Percentiles rank a stretch among this genome's conserved stretches.
Evolutionary conservation across 2,888 invertebrate species (phyloP).

Genomic region (Coremacera marginata): DNA sequence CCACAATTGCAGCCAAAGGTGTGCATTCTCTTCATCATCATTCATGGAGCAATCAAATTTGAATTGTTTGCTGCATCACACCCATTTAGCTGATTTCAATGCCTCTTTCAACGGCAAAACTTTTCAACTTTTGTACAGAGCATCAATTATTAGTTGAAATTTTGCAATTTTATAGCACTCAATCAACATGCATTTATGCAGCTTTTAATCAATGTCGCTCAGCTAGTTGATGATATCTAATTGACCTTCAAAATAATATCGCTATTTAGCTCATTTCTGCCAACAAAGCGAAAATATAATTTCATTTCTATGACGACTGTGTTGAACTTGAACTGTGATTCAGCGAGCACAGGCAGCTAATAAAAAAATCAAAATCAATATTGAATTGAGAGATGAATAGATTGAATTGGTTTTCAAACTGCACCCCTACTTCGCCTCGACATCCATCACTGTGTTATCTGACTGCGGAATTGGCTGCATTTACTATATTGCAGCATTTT

Average conservation of each 20-base stretch:
- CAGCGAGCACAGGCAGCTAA: not conserved
- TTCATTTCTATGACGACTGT: conserved; percentile 2
- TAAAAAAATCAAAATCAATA: conserved; percentile 17
- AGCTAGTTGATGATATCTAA: not conserved
- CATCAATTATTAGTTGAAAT: not conserved
- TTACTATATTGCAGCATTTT: not conserved
- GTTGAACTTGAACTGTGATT: conserved; percentile 14
- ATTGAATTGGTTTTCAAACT: not conserved
- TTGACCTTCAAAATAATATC: conserved; percentile 21
- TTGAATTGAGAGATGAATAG: not conserved
- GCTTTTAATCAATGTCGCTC: not conserved
- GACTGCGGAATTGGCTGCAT: not conserved
- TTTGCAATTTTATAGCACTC: not conserved
- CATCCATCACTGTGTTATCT: not conserved
- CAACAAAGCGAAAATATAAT: conserved; percentile 6
- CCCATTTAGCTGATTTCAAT: too few relatives aligned
- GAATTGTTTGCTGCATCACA: too few relatives aligned
- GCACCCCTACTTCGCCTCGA: not conserved
- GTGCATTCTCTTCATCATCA: too few relatives aligned
- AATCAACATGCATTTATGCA: not conserved
- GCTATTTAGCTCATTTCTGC: conserved; percentile 1
- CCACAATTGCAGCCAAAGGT: too few relatives aligned
- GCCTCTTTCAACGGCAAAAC: too few relatives aligned
- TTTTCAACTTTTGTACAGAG: too few relatives aligned
- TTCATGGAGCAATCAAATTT: too few relatives aligned